Percentiles rank a stretch among this genome's conserved stretches.
Evolutionary conservation across 2,797 vertebrate genomes (phyloP).

Genomic region (Pantherophis vulpinus): DNA sequence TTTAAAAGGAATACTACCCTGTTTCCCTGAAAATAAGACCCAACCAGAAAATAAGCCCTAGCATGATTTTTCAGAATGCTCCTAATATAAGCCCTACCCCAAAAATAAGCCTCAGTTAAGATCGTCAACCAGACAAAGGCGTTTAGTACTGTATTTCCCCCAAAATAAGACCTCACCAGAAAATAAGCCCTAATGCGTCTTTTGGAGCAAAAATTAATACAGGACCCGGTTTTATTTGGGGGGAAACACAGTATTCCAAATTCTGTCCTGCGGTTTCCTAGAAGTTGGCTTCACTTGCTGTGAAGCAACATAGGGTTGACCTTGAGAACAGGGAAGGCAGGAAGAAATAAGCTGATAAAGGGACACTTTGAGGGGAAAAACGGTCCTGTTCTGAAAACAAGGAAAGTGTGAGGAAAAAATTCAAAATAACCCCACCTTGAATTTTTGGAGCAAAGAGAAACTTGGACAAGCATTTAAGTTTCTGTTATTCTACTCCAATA

Average conservation of each 20-base stretch:
- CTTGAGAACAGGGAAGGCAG: not conserved
- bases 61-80: too few species aligned
- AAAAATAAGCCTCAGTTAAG: too few species aligned
- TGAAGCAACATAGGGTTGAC: not conserved
- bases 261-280: not conserved
- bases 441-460: not conserved
- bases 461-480: not conserved
- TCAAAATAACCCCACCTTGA: not conserved
- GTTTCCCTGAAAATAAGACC: too few species aligned
- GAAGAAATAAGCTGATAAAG: not conserved
- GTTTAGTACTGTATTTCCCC: too few species aligned
- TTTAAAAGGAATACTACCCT: not conserved
- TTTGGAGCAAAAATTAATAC: too few species aligned
- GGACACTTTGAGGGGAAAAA: not conserved
- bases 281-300: not conserved
- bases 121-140: too few species aligned
- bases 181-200: too few species aligned
- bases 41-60: too few species aligned
- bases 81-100: too few species aligned
- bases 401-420: not conserved
- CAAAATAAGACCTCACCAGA: too few species aligned
- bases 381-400: not conserved
- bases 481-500: not conserved
- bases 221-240: too few species aligned
- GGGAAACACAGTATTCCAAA: not conserved